Conservation (phyloP, 2,113 vertebrate species). For the Cebus imitator region DNA sequence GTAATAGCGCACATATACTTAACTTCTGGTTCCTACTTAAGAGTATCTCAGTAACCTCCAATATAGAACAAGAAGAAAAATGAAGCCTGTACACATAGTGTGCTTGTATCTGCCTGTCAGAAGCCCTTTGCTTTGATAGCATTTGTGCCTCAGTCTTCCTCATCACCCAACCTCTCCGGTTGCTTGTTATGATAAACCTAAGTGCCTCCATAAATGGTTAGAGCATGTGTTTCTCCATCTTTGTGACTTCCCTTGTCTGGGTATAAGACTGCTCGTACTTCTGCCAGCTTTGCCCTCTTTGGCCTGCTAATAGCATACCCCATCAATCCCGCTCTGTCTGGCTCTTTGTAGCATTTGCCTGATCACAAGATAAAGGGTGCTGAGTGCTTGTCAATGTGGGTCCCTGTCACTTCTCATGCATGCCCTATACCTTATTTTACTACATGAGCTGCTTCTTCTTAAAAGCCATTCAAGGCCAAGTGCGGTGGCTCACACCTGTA, state of each 20-base stretch:
- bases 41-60: neutral
- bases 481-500: no score
- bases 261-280: neutral
- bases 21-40: slow-evolving; percentile 22
- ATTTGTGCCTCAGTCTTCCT: neutral
- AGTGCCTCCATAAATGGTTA: slow-evolving; percentile 25
- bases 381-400: neutral
- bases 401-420: neutral
- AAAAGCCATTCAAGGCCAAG: slow-evolving; percentile 33
- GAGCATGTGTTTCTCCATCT: neutral
- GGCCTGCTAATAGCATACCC: neutral
- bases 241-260: neutral
- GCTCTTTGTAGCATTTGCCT: neutral
- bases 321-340: neutral
- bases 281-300: neutral
- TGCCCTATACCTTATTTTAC: neutral
- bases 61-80: neutral
- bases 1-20: neutral
- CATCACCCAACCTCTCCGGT: neutral
- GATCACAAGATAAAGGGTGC: neutral
- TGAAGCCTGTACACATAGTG: neutral
- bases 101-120: neutral
- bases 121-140: neutral
- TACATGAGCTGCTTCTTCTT: neutral
- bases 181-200: neutral